Percentiles rank a stretch among this genome's conserved stretches.
phyloP scores from a whole-genome alignment of 2,113 vertebrate genomes.

The Fulica atra region DNA sequence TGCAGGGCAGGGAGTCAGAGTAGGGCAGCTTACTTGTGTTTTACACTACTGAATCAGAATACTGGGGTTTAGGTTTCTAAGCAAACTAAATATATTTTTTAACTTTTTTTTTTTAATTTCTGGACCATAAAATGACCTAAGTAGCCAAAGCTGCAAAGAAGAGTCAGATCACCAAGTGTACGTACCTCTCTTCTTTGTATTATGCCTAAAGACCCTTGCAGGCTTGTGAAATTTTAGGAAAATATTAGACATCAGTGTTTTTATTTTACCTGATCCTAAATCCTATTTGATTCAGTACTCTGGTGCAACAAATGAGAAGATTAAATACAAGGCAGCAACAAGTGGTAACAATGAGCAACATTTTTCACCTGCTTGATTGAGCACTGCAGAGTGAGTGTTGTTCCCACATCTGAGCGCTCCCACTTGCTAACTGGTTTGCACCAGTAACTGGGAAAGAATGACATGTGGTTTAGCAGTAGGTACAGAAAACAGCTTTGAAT shows the following conservation, averaged over 20 bases:
- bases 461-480: not conserved
- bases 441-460: not conserved
- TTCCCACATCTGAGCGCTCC: not conserved
- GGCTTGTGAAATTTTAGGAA: not conserved
- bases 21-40: not conserved
- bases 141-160: not conserved
- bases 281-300: not conserved
- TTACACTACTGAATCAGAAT: not conserved
- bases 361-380: not conserved
- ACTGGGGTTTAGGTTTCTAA: not conserved
- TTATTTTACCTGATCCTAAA: not conserved
- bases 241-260: not conserved
- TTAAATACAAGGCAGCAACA: not conserved
- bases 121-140: not conserved
- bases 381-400: rapidly evolving
- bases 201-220: not conserved
- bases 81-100: not conserved
- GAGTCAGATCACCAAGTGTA: not conserved
- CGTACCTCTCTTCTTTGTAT: not conserved
- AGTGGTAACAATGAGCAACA: not conserved
- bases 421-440: not conserved
- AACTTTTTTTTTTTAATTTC: not conserved
- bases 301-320: not conserved
- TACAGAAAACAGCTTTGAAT: not conserved
- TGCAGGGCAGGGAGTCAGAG: not conserved